Evolutionary conservation across 2,797 vertebrate species (phyloP), one percentile per base, ranked within the genome.

Genomic region (Lagodon rhomboides): DNA sequence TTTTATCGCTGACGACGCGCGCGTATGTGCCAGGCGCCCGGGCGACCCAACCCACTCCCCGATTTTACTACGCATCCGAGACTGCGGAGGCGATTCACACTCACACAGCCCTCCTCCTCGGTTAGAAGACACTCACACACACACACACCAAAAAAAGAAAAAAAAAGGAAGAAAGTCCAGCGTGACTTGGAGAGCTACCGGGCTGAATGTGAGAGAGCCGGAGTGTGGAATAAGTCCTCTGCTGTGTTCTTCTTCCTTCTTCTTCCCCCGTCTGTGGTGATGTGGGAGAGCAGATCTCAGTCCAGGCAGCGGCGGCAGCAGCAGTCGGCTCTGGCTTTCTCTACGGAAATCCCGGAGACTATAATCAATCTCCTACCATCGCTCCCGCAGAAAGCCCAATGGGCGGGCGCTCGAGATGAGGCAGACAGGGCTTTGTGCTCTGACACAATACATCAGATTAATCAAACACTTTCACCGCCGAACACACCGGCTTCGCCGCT

Each of bases 41-140:
- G 84, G 83, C 92, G 93, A 93, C 93, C 94, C 94, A 93, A 85
- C 94, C 93, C 94, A 93, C 90, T 85, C 84, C 67, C 85, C 77
- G 81, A 6, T 38, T 82, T 89, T 85, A 89, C 87, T 89, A 90
- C 90, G 91, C 89, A 93, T 91, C 92, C 69, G 79, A 87, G 85
- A 93, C 91, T 94, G 91, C 93, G 87, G 93, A 90, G 91, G 80
- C 63, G 77, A 85, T 80, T 78, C 81, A 43, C 79, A 46, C 44
- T 46, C 44, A 16, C 75, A 67, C 87, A 79, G 59, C 75, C 76
- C 78, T 68, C 75, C 75, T 69, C 75, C 74, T 70, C 69, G 9
- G 60, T 15, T 10, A 41, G 41, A 9, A 51, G 27, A 50, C 15
- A 55, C 49, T 38, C 34, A 10, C 34, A 38, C 34, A 38, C 34